Base-by-base conservation (phyloP, 2,113 vertebrate genomes). In the Promerops cafer region DNA sequence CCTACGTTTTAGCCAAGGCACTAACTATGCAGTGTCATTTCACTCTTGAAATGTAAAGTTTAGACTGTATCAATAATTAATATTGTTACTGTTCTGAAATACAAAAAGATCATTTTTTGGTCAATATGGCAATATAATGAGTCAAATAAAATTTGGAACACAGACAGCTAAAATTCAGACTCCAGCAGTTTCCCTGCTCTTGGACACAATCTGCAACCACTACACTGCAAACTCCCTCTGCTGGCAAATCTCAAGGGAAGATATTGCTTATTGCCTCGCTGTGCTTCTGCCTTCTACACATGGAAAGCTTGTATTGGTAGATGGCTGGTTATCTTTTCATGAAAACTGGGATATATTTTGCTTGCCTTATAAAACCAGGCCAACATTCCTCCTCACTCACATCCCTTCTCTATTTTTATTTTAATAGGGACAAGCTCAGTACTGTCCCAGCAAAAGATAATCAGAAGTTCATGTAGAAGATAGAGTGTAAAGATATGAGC, bases 161-260 rank as follows among this genome's bases (percentile, higher is more conserved):
- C 2, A 0, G 90, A 56, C 22, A 83, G 31, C 6, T 56, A 44
- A 45, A 74, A 63, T 24, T 63, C 68, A 80, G 85, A 28, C 22
- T 49, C 24, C 19, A 31, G 35, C 28, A 87, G 13, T 8, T 66
- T 59, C 42, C 22, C 50, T 35, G n/a, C 27, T 30, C 18, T 57
- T 42, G 16, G 22, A 50, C 50, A 17, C 2, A 1, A 13, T 45
- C 44, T 31, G 37, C 2, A 2, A 35, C 54, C 21, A n/a, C 7
- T 20, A 53, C 61, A 44, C 13, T 33, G 66, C 54, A 76, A 40
- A 27, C 90, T 94, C 95, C 93, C 93, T 90, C 92, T 97, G 69
- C 89, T 85, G 96, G 90, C 65, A 83, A 37, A 72, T 24, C 30
- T 45, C 13, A 63, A 70, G 44, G 3, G 26, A 71, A 22, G 16